Base-by-base conservation (phyloP, 30 jellyfish, hydroid and myxozoan genomes). In the Pelagia noctiluca region DNA sequence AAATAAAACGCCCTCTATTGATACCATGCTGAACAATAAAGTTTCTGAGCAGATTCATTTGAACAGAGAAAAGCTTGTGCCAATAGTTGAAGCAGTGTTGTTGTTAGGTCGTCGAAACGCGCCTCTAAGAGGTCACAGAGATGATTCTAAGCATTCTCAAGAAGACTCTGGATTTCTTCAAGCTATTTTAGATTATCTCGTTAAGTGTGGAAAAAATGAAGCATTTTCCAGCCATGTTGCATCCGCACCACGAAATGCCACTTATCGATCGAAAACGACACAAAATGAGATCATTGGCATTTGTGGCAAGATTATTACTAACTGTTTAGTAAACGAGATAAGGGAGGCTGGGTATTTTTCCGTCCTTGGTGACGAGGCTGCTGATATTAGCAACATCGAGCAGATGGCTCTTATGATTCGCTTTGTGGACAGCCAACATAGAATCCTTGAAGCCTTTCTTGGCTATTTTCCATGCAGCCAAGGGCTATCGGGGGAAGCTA, bases 211-310 rank as follows among this genome's bases (percentile, higher is more conserved):
- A 5, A 42, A 16, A 42, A 42, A 42, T 16, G 12, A 8, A 5
- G 16, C 8, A 8, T 42, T 82, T 22, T 36, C 23, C 31, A 62
- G 68, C 35, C 78, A 82, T 33, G 48, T 70, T 46, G 35, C 50
- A 82, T 32, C 50, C 12, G 78, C 85, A 26, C 88, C 89, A 22
- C 21, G 79, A 30, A 85, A 73, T 85, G 95, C 95, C 2, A 85
- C 89, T 5, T 85, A 85, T 64, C 66, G 89, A 1, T 85, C 89
- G 34, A 74, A 85, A 75, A 85, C 78, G 5, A 75, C 52, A 16
- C 95, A 85, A 52, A 85, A 85, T 31, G 84, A 85, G 62, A 38
- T 73, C 10, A 85, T 85, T 37, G 3, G 47, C 25, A 73, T 83
- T 61, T 74, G 89, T 67, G 90, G 85, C 1, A 63, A 72, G 37